Base-by-base conservation (phyloP, 1,140 invertebrate genomes). In the Chironomus tepperi region DNA sequence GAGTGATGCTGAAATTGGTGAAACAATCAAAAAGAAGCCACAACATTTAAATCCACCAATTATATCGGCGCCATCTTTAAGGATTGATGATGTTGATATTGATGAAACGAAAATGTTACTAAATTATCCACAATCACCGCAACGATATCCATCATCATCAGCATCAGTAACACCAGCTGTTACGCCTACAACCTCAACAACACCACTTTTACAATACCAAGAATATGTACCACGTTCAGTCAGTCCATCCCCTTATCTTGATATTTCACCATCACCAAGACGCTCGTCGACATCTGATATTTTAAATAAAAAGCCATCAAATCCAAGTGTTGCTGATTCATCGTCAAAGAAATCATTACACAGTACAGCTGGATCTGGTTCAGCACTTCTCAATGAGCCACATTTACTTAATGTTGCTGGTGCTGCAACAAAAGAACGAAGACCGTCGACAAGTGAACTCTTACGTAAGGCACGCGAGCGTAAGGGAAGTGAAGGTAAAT, bases 391-490 rank as follows among this genome's bases (percentile, higher is more conserved):
- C 80, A 81, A 67, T 78, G 78, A 12, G 75, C 77, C 64, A 79
- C 79, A 74, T 77, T 76, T 1, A 76, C 78, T n/a, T 75, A 78
- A 57, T 77, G 74, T 73, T 74, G 73, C 3, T 34, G n/a, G n/a
- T n/a, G 15, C 7, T 12, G 43, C 65, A 19, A 73, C 73, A 18
- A 77, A 77, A 24, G 81, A 77, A 73, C 77, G 81, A 0, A 77
- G 81, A 21, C 81, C 81, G 43, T 80, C 79, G 74, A 82, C 81
- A 15, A 80, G 80, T 74, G 81, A 82, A 76, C 73, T 82, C 72
- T 74, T 82, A 43, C 74, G 81, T 1, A 77, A 77, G 9, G 81
- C 81, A 9, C 78, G 81, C 43, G 81, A 82, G 73, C 77, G 81
- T 0, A 80, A 80, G 70, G 81, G 80, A 74, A 81, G 80, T 43